Conservation (phyloP, 2,797 vertebrate species). For the Rhincodon typus region DNA sequence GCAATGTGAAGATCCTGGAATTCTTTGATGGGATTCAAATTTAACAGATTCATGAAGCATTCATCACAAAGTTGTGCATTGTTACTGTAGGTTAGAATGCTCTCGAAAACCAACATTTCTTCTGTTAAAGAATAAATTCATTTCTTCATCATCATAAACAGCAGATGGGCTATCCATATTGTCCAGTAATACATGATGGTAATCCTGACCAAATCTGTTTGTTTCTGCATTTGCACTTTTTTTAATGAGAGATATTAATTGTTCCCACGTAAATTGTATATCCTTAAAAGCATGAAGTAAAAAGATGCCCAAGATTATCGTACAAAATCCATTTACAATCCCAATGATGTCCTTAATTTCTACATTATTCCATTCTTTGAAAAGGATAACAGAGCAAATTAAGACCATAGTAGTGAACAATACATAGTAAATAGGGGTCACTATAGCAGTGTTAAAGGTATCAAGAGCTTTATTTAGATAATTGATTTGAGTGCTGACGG, state of each 20-base stretch:
- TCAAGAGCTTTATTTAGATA: slow-evolving; percentile 71
- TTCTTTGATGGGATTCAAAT: background rate
- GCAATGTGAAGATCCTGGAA: background rate
- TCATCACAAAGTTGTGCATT: background rate
- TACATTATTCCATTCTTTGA: slow-evolving; percentile 68
- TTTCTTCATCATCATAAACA: slow-evolving; percentile 56
- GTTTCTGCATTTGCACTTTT: slow-evolving; percentile 43
- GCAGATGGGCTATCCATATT: slow-evolving; percentile 47
- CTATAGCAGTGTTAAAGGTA: slow-evolving; percentile 61
- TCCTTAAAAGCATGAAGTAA: slow-evolving; percentile 66
- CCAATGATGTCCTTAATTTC: slow-evolving; percentile 54
- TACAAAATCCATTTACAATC: slow-evolving; percentile 63
- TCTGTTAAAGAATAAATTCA: background rate
- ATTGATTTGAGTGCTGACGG: slow-evolving; percentile 62
- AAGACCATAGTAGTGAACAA: slow-evolving; percentile 63
- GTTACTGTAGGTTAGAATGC: background rate
- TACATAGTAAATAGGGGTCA: slow-evolving; percentile 68
- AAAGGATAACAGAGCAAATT: slow-evolving; percentile 60
- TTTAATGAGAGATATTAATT: slow-evolving; percentile 50
- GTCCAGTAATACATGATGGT: slow-evolving; percentile 55
- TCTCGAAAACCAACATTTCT: background rate
- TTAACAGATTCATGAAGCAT: background rate
- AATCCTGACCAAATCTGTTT: slow-evolving; percentile 42
- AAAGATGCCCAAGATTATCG: slow-evolving; percentile 64
- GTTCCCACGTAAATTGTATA: slow-evolving; percentile 55